Conservation (phyloP, 2,797 vertebrate species). For the Pangasius larnaudii region DNA sequence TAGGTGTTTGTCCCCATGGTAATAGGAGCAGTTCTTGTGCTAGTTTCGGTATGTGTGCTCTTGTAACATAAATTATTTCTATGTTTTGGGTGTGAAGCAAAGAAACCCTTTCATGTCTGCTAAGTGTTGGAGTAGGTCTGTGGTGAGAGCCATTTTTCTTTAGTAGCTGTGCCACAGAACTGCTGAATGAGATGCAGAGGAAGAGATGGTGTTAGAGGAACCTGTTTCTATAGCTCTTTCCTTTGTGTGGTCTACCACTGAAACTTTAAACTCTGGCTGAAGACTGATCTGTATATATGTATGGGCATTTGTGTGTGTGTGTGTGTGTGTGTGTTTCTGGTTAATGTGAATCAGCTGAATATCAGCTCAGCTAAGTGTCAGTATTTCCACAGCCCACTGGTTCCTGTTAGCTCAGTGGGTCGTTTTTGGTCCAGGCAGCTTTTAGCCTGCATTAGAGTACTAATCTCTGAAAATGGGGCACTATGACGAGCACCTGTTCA, state of each 20-base stretch:
- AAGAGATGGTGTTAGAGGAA: conserved; percentile 26
- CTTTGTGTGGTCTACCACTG: conserved; percentile 37
- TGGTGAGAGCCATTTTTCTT: conserved; percentile 6
- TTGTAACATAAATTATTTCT: background rate
- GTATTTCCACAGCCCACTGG: conserved; percentile 34
- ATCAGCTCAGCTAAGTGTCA: conserved; percentile 39
- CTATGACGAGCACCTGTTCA: conserved; percentile 52
- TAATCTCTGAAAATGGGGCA: conserved; percentile 52
- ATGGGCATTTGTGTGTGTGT: background rate
- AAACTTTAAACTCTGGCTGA: conserved; percentile 36
- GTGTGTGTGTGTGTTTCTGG: background rate
- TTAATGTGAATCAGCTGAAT: conserved; percentile 34
- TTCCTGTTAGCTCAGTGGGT: conserved; percentile 39
- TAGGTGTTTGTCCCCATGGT: conserved; percentile 4
- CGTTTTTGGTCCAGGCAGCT: conserved; percentile 47
- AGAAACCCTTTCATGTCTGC: background rate
- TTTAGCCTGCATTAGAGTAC: conserved; percentile 52
- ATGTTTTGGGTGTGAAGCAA: conserved; percentile 11
- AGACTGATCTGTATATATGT: conserved; percentile 9
- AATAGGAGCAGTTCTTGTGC: background rate
- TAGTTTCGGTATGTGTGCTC: background rate
- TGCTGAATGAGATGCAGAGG: background rate
- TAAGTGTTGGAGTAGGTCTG: background rate
- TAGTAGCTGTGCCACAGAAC: background rate
- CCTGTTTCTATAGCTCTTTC: conserved; percentile 29